These are phyloP conservation scores for Hydroisotoma schaefferi DNA, from an alignment of 2,888 invertebrate species.

Conservation along the genomic window DNA sequence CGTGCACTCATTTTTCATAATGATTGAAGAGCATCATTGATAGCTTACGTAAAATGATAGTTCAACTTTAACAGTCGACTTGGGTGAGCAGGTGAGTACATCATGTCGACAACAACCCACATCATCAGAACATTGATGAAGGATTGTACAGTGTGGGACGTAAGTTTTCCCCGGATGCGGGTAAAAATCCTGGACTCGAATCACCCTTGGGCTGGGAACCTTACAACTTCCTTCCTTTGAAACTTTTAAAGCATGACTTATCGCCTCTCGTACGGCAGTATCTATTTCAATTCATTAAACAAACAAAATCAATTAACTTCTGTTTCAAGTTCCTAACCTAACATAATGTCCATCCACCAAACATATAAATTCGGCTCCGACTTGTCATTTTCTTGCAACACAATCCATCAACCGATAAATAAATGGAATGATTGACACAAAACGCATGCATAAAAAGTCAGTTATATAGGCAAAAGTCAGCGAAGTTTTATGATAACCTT, in stretches of 20 bases:
- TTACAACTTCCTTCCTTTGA: slow-evolving; percentile 61
- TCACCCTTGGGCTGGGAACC: slow-evolving; percentile 69
- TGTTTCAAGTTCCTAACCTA: too few relatives aligned
- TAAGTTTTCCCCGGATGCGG: slow-evolving; percentile 70
- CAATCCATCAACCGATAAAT: too few relatives aligned
- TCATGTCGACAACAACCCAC: slow-evolving; percentile 79
- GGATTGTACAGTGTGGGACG: slow-evolving; percentile 77
- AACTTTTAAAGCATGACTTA: slow-evolving; percentile 55
- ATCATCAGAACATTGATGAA: slow-evolving; percentile 82
- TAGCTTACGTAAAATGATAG: slow-evolving; percentile 79
- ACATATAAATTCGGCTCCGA: neutral
- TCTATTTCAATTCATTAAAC: slow-evolving; percentile 48
- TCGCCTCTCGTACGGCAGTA: slow-evolving; percentile 51
- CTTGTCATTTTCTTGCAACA: neutral
- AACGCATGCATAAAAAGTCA: too few relatives aligned
- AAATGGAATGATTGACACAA: too few relatives aligned
- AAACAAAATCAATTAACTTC: neutral
- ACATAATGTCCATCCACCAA: too few relatives aligned
- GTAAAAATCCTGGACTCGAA: slow-evolving; percentile 68
- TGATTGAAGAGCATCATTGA: too few relatives aligned
- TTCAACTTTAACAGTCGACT: slow-evolving; percentile 66
- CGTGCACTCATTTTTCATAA: too few relatives aligned
- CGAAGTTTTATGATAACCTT: too few relatives aligned
- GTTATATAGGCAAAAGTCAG: too few relatives aligned
- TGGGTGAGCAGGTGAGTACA: slow-evolving; percentile 71